Conservation (phyloP, 2,888 invertebrate genomes). For the Brachypterus glaber region DNA sequence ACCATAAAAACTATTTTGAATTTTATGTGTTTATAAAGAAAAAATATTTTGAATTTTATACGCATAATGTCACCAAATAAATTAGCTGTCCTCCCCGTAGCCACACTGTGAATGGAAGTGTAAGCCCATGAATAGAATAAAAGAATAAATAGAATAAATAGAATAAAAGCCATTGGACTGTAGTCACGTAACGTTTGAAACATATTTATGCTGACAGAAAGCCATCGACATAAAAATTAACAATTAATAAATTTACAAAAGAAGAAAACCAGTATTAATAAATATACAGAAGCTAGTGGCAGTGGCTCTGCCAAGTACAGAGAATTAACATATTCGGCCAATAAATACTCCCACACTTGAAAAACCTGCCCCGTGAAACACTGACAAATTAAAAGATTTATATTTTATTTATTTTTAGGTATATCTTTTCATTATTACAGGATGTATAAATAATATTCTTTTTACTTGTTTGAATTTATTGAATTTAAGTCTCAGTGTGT, state of each 20-base stretch:
- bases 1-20: no score
- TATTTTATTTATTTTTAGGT: slow-evolving; percentile 32
- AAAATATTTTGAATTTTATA: no score
- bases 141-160: no score
- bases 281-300: slow-evolving; percentile 34
- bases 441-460: slow-evolving; percentile 32
- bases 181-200: slow-evolving; percentile 6
- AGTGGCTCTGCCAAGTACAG: slow-evolving; percentile 32
- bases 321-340: slow-evolving; percentile 35
- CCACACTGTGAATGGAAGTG: no score
- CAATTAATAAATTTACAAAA: slow-evolving; percentile 35
- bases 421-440: slow-evolving; percentile 25
- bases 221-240: slow-evolving; percentile 38
- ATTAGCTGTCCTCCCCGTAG: no score
- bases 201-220: slow-evolving; percentile 36
- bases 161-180: slow-evolving; percentile 1
- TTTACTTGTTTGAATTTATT: no score
- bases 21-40: no score
- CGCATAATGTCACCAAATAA: no score
- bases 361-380: slow-evolving; percentile 29
- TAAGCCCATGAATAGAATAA: no score
- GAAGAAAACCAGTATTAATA: slow-evolving; percentile 31
- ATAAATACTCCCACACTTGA: slow-evolving; percentile 36
- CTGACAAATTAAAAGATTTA: slow-evolving; percentile 40
- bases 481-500: no score